These are phyloP conservation scores for Drosophila bocqueti DNA, from an alignment of 1,140 invertebrate species.

Conservation along the genomic window DNA sequence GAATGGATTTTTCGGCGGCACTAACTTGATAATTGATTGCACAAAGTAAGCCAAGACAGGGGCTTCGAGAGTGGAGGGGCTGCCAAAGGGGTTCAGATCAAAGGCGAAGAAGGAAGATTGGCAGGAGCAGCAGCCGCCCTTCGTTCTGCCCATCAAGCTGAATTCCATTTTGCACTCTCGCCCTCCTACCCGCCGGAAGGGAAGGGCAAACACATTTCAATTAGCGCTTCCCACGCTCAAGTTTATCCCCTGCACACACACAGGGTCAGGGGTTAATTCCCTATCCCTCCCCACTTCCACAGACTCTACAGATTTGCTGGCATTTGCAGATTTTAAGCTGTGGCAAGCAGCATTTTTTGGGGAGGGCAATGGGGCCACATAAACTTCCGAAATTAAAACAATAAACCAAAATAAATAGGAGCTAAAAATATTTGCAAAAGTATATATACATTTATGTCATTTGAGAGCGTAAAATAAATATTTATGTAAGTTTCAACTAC, in stretches of 20 bases:
- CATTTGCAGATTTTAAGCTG: slow-evolving; percentile 54
- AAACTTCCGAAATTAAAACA: slow-evolving; percentile 5
- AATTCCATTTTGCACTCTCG: slow-evolving; percentile 35
- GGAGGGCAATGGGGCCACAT: background rate
- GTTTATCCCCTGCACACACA: slow-evolving; percentile 26
- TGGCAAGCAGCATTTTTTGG: slow-evolving; percentile 27
- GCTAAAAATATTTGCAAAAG: background rate
- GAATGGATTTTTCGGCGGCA: slow-evolving; percentile 61
- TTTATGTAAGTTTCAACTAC: slow-evolving; percentile 51
- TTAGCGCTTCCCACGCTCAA: slow-evolving; percentile 52
- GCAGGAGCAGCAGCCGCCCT: slow-evolving; percentile 9
- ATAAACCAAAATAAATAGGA: slow-evolving; percentile 15
- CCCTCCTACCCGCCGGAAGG: background rate
- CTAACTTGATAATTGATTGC: slow-evolving; percentile 65
- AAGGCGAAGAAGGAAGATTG: slow-evolving; percentile 13
- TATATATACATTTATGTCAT: slow-evolving; percentile 8
- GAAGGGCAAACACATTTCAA: slow-evolving; percentile 59
- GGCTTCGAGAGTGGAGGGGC: background rate
- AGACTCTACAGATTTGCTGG: slow-evolving; percentile 33
- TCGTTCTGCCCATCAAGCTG: slow-evolving; percentile 29
- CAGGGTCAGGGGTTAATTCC: background rate
- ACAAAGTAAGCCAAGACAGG: slow-evolving; percentile 47
- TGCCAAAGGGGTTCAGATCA: slow-evolving; percentile 19
- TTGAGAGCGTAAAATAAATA: slow-evolving; percentile 30
- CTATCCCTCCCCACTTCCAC: background rate